Conservation (phyloP, 2,888 invertebrate species). For the Habrosyne pyritoides region DNA sequence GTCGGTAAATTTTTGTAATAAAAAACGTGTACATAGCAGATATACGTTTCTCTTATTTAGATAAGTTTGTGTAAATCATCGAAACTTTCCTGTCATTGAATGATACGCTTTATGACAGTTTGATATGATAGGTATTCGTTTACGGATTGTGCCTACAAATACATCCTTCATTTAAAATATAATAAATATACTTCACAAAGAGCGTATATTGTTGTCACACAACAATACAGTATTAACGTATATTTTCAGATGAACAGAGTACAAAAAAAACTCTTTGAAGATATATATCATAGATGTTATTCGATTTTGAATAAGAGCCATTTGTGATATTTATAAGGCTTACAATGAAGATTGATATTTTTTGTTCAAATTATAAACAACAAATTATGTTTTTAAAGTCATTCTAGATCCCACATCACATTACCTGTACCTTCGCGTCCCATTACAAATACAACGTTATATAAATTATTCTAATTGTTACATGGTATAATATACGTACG, state of each 20-base stretch:
- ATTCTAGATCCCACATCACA: neutral
- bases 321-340: neutral
- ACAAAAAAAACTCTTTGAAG: neutral
- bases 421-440: neutral
- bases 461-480: constrained; percentile 6
- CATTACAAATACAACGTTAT: constrained; percentile 1
- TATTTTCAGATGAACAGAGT: neutral
- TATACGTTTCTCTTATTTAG: neutral
- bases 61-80: neutral
- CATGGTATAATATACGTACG: neutral
- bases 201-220: neutral
- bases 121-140: neutral
- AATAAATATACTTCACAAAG: neutral
- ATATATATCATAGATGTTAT: neutral
- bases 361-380: neutral
- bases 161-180: neutral
- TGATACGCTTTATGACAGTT: neutral
- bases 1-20: neutral
- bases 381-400: neutral
- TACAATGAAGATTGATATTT: neutral
- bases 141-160: neutral
- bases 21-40: neutral
- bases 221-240: neutral
- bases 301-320: neutral
- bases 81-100: neutral